Percentiles rank a stretch among this genome's conserved stretches.
These are phyloP conservation scores for Mystacides longicornis DNA, from an alignment of 2,888 invertebrate species.

Conservation along the genomic window DNA sequence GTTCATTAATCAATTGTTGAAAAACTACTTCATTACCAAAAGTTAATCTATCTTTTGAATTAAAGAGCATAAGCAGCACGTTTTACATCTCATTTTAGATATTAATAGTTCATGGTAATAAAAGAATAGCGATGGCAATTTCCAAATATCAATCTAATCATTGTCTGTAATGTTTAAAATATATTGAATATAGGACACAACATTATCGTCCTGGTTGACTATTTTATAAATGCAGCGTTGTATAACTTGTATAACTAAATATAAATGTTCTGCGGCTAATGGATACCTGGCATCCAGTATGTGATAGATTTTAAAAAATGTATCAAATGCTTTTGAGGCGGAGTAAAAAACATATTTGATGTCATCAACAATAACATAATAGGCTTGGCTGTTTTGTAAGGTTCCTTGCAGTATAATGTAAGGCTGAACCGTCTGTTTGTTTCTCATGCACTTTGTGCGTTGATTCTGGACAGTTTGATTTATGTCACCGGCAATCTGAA, in stretches of 20 bases:
- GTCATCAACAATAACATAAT: not conserved
- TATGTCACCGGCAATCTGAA: not conserved
- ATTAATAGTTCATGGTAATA: not conserved
- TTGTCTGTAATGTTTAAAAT: not conserved
- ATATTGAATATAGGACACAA: not conserved
- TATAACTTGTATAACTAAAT: not conserved
- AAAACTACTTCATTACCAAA: not conserved
- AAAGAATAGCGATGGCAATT: not conserved
- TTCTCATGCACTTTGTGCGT: not conserved
- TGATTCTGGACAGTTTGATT: not conserved
- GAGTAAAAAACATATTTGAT: not conserved
- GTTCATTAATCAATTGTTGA: not conserved
- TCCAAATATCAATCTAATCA: not conserved
- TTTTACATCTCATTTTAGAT: not conserved
- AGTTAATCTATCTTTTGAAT: not conserved
- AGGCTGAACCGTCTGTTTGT: not conserved
- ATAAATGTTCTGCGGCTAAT: not conserved
- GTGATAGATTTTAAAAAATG: not conserved
- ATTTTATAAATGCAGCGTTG: not conserved
- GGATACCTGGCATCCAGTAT: not conserved
- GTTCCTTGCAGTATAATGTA: not conserved
- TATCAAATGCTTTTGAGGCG: not conserved
- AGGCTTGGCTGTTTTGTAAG: not conserved
- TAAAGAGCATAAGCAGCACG: not conserved
- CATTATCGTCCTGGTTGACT: not conserved